Base-by-base conservation (phyloP, 2,113 vertebrate species). In the Nestor notabilis region DNA sequence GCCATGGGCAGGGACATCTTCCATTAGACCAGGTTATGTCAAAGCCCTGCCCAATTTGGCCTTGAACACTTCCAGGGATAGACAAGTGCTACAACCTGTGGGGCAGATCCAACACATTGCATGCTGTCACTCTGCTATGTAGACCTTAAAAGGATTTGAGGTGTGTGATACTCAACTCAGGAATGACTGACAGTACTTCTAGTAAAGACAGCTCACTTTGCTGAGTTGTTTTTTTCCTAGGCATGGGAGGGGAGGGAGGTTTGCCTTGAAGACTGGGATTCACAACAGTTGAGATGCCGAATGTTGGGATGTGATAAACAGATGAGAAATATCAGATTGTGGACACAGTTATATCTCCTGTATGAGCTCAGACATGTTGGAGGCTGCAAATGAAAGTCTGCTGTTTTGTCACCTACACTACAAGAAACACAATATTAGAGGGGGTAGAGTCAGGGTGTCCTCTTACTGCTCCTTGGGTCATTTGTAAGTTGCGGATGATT, bases 381-480 rank as follows among this genome's bases (percentile, higher is more conserved):
- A 65, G 21, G 17, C n/a, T 74, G 37, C 1, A 13, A 77, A 75
- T 53, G 28, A 66, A 81, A 81, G 11, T 3, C 17, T 81, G 14
- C 4, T 60, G 7, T 44, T 95, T 37, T 43, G 37, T 63, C 41
- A 37, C n/a, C 63, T 58, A 4, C 33, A 68, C 9, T 29, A 55
- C 18, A 55, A 68, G 13, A 5, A 68, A 19, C 11, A 33, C 6
- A 4, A 7, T 29, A 28, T 11, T 35, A 37, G 31, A 68, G 17
- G 64, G 12, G 5, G 2, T n/a, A 61, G 17, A 74, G 19, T 17
- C 1, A 0, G 7, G 7, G 4, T n/a, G 31, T 61, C 5, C 5
- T 71, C 35, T 47, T 64, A 50, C 4, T 71, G 7, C 16, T 89
- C 1, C 21, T 93, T n/a, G 16, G 5, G 8, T 56, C 1, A 52